phyloP scores from a whole-genome alignment of 2,888 invertebrate genomes.

The Nephrocerus scutellatus region DNA sequence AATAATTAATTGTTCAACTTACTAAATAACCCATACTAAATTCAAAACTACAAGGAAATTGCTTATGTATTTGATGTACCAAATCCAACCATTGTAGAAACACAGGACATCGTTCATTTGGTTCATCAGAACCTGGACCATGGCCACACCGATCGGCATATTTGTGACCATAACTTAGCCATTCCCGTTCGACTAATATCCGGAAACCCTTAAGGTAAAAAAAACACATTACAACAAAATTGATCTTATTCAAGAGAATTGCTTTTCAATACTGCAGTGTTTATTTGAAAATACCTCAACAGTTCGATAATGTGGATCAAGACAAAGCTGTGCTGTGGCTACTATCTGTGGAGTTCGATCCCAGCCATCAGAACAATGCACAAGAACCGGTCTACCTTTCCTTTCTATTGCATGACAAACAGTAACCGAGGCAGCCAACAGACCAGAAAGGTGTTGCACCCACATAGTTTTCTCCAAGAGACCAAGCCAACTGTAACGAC shows the following conservation, averaged over 20 bases:
- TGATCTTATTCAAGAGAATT: not conserved
- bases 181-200: constrained; percentile 87
- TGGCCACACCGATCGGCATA: constrained; percentile 92
- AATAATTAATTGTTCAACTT: constrained; percentile 30
- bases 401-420: constrained; percentile 74
- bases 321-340: constrained; percentile 81
- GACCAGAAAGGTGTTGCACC: constrained; percentile 81
- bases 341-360: constrained; percentile 97
- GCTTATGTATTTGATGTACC: constrained; percentile 81
- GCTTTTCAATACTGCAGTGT: not conserved
- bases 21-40: constrained; percentile 92
- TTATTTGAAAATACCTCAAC: constrained; percentile 57
- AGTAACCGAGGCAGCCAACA: constrained; percentile 72
- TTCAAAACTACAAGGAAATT: constrained; percentile 91
- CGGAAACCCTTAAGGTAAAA: constrained; percentile 71
- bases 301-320: constrained; percentile 93
- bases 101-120: constrained; percentile 94
- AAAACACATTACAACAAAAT: constrained; percentile 1
- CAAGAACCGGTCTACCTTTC: constrained; percentile 82
- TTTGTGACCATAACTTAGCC: constrained; percentile 97
- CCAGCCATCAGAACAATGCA: constrained; percentile 99
- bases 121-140: constrained; percentile 71
- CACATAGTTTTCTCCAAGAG: constrained; percentile 83
- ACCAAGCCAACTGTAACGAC: constrained; percentile 92
- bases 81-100: constrained; percentile 98